These are phyloP conservation scores for Acheta domesticus DNA, from an alignment of 2,888 invertebrate genomes.

Conservation along the genomic window DNA sequence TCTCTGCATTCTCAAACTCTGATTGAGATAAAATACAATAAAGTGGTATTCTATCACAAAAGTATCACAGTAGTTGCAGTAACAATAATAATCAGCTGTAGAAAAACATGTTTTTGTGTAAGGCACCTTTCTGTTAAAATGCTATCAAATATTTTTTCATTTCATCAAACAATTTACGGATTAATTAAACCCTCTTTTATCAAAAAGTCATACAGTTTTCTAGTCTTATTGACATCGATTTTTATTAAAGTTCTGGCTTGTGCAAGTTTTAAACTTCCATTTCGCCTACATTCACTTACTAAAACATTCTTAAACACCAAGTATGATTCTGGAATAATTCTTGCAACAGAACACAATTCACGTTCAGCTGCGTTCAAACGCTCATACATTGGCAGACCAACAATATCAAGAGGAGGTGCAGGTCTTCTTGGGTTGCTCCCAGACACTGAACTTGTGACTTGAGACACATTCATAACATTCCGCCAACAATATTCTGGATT, in stretches of 20 bases:
- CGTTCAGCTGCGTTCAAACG: constrained; percentile 68
- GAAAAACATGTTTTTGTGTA: neutral
- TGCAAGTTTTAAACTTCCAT: constrained; percentile 68
- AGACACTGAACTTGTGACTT: neutral
- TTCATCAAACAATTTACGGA: neutral
- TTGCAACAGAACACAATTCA: constrained; percentile 69
- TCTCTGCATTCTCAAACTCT: constrained; percentile 99
- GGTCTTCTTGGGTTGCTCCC: constrained; percentile 38
- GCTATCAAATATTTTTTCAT: neutral
- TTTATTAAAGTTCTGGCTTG: constrained; percentile 81
- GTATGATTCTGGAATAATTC: constrained; percentile 74
- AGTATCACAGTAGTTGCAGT: neutral
- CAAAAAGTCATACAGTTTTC: constrained; percentile 79
- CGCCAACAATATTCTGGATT: constrained; percentile 36
- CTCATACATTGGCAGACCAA: constrained; percentile 74
- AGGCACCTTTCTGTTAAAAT: neutral
- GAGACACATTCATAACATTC: neutral
- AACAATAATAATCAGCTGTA: neutral
- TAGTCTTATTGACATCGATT: constrained; percentile 81
- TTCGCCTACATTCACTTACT: constrained; percentile 71
- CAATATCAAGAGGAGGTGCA: constrained; percentile 60
- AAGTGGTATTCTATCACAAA: neutral
- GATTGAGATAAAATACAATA: constrained; percentile 40
- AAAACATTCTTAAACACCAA: constrained; percentile 73
- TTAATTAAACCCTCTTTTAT: constrained; percentile 66